Conservation (phyloP, 2,113 vertebrate species). For the Entelurus aequoreus region DNA sequence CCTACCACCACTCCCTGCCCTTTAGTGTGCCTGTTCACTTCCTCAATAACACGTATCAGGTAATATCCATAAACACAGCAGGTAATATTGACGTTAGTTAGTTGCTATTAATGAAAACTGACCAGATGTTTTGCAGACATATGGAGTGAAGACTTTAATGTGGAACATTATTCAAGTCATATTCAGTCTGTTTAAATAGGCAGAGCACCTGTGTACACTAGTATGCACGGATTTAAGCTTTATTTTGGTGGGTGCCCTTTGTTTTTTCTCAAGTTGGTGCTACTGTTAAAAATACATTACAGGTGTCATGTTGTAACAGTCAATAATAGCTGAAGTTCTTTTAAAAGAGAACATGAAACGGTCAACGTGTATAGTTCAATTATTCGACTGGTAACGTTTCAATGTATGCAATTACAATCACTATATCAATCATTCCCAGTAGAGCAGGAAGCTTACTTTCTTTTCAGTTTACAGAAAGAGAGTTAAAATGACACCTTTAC, state of each 20-base stretch:
- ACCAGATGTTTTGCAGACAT: too few relatives aligned
- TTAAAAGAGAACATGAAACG: too few relatives aligned
- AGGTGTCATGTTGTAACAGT: neutral
- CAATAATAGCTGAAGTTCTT: too few relatives aligned
- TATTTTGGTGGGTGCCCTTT: neutral
- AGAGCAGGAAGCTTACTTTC: too few relatives aligned
- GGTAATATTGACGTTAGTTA: neutral
- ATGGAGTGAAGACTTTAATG: neutral
- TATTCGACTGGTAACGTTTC: too few relatives aligned
- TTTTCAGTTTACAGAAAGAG: too few relatives aligned
- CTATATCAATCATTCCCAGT: too few relatives aligned
- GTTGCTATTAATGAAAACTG: neutral
- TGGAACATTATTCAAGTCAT: neutral
- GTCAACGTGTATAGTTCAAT: too few relatives aligned
- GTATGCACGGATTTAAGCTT: neutral
- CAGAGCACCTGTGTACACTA: neutral
- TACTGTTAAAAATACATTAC: neutral
- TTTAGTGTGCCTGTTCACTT: constrained; percentile 98
- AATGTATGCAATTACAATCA: too few relatives aligned
- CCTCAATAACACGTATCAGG: constrained; percentile 96
- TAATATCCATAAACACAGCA: constrained; percentile 35
- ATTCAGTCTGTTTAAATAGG: neutral
- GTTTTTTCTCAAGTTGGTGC: too few relatives aligned
- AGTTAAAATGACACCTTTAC: too few relatives aligned
- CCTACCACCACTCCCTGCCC: constrained; percentile 93